Percentiles rank a stretch among this genome's conserved stretches.
Conservation (phyloP, 2,113 vertebrate species). For the Pachyramphus minor region DNA sequence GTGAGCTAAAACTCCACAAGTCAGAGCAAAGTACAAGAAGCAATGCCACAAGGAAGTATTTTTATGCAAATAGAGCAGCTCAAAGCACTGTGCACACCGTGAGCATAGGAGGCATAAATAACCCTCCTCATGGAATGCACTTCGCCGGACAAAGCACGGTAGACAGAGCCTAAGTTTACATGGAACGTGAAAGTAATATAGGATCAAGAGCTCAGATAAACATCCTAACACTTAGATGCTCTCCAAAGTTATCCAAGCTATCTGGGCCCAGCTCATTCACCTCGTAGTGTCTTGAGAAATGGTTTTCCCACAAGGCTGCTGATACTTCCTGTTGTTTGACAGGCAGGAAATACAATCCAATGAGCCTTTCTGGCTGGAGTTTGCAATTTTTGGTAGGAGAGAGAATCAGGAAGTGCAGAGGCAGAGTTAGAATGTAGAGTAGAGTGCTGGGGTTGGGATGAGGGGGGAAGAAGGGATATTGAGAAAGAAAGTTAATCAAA, state of each 20-base stretch:
- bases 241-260: not conserved
- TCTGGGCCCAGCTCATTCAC: not conserved
- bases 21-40: not conserved
- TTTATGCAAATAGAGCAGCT: not conserved
- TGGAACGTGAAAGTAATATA: not conserved
- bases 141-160: not conserved
- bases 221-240: not conserved
- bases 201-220: not conserved
- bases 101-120: not conserved
- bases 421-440: not conserved
- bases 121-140: not conserved
- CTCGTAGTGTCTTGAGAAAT: not conserved
- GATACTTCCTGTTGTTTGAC: not conserved
- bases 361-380: not conserved
- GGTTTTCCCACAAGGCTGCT: not conserved
- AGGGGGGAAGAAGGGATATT: not conserved
- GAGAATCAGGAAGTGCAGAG: not conserved
- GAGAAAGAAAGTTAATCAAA: not conserved
- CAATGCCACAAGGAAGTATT: not conserved
- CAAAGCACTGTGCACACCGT: not conserved
- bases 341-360: conserved; percentile 8
- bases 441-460: not conserved
- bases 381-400: not conserved
- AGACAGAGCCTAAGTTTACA: not conserved
- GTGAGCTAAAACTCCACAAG: not conserved